Percentiles rank a stretch among this genome's conserved stretches.
These are phyloP conservation scores for Drosophila bunnanda DNA, from an alignment of 2,888 invertebrate genomes.

Conservation along the genomic window DNA sequence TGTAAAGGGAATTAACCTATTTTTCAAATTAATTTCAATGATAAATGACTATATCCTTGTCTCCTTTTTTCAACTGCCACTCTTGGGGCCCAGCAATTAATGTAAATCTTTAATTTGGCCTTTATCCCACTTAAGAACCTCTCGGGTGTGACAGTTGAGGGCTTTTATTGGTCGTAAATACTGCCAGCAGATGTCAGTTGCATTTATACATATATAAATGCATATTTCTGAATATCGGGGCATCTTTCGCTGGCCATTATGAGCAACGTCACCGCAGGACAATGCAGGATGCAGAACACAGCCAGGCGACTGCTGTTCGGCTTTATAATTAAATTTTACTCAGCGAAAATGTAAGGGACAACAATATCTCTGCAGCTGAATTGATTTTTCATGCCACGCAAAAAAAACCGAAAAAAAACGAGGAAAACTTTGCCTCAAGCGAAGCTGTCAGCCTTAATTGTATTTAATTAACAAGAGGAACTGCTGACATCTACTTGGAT, in stretches of 20 bases:
- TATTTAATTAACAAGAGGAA: slow-evolving; percentile 52
- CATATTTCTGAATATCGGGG: slow-evolving; percentile 8
- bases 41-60: too few species aligned
- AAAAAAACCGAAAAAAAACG: neutral
- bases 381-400: slow-evolving; percentile 36
- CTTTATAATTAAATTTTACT: slow-evolving; percentile 50
- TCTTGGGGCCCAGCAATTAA: neutral
- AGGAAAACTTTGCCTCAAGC: slow-evolving; percentile 17
- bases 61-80: neutral
- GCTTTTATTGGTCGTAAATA: slow-evolving; percentile 44
- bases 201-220: slow-evolving; percentile 1
- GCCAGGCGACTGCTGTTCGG: slow-evolving; percentile 22
- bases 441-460: slow-evolving; percentile 46
- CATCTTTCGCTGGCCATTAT: slow-evolving; percentile 37
- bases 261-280: slow-evolving; percentile 42
- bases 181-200: slow-evolving; percentile 37
- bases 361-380: slow-evolving; percentile 21
- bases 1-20: too few species aligned
- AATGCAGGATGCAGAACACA: slow-evolving; percentile 28
- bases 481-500: slow-evolving; percentile 41
- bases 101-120: slow-evolving; percentile 18
- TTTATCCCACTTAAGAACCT: slow-evolving; percentile 2
- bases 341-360: slow-evolving; percentile 21
- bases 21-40: neutral
- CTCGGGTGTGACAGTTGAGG: slow-evolving; percentile 18